Evolutionary conservation across 2,113 vertebrate species (phyloP).

Genomic region (Tachycineta bicolor): DNA sequence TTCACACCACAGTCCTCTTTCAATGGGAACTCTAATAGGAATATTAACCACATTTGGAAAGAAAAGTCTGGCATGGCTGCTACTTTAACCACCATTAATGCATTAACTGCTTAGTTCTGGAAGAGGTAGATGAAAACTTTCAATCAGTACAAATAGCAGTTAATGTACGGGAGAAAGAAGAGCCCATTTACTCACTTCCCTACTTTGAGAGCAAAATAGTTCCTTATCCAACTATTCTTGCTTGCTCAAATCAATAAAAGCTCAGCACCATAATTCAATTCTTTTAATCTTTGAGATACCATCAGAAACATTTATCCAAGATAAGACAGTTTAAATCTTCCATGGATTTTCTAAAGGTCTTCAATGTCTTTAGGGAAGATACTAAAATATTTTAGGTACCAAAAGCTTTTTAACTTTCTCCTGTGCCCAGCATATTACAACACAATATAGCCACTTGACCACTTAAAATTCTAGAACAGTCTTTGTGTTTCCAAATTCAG

Average conservation of each 20-base stretch:
- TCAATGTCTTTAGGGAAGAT: background rate
- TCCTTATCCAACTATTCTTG: background rate
- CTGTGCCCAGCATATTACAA: background rate
- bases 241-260: background rate
- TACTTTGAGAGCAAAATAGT: background rate
- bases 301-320: background rate
- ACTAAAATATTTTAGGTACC: background rate
- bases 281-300: background rate
- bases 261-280: background rate
- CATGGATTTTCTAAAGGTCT: background rate
- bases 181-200: background rate
- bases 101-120: background rate
- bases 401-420: background rate
- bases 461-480: background rate
- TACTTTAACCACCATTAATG: background rate
- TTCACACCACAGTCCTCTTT: constrained; percentile 8
- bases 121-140: background rate
- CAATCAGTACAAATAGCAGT: background rate
- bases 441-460: background rate
- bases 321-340: background rate
- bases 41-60: background rate
- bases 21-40: background rate
- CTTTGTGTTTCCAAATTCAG: background rate
- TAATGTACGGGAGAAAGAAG: background rate
- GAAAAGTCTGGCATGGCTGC: background rate